A percentile compares a stretch with the other conserved stretches of the same genome.
These are phyloP conservation scores for Heterotis niloticus DNA, from an alignment of 2,113 vertebrate species.

Conservation along the genomic window DNA sequence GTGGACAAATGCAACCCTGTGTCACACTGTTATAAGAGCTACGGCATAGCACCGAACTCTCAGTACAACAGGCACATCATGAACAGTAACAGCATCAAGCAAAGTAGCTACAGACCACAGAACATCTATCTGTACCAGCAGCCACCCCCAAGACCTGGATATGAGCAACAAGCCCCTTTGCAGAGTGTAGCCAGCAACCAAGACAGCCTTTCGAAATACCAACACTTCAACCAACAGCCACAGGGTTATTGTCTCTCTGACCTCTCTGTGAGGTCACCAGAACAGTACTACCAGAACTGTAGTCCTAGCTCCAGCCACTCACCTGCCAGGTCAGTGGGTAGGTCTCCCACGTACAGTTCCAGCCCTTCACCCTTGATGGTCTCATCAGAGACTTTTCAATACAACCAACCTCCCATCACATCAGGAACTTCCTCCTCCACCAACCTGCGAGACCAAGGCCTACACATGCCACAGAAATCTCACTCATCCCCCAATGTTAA, in stretches of 20 bases:
- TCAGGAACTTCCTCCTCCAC: constrained; percentile 64
- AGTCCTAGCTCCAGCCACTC: constrained; percentile 93
- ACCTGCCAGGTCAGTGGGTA: constrained; percentile 85
- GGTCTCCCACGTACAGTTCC: constrained; percentile 92
- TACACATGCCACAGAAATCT: constrained; percentile 80
- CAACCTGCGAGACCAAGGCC: constrained; percentile 77
- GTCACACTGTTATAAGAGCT: constrained; percentile 84
- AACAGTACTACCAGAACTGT: constrained; percentile 96
- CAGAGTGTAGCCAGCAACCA: constrained; percentile 75
- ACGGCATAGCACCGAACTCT: constrained; percentile 72
- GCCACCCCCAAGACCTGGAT: constrained; percentile 62
- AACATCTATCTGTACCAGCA: constrained; percentile 76
- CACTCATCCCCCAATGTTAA: constrained; percentile 72
- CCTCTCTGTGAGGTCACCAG: constrained; percentile 79
- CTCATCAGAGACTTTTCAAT: constrained; percentile 89
- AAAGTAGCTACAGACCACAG: constrained; percentile 67
- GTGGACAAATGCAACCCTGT: constrained; percentile 79
- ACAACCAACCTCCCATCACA: constrained; percentile 76
- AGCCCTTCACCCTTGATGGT: constrained; percentile 92
- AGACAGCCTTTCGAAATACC: constrained; percentile 83
- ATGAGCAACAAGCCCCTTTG: constrained; percentile 74
- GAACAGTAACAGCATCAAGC: constrained; percentile 69
- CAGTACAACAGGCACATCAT: constrained; percentile 78
- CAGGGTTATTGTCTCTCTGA: constrained; percentile 87
- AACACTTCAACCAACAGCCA: constrained; percentile 84